These are phyloP conservation scores for Corythoichthys intestinalis DNA, from an alignment of 2,113 vertebrate species.

Conservation along the genomic window DNA sequence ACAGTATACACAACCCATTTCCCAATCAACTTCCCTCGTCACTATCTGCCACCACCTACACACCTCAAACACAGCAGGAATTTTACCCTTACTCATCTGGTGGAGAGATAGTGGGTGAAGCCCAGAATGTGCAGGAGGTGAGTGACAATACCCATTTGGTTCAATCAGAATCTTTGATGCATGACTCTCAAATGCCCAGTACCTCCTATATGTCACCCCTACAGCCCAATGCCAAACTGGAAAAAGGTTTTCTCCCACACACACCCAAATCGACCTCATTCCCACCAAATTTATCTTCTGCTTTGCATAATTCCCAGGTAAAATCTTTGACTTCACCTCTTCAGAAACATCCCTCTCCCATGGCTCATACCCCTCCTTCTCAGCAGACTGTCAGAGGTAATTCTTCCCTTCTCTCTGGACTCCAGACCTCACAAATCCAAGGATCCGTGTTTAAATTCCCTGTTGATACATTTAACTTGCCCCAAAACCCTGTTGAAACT, in stretches of 20 bases:
- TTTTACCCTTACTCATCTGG: conserved; percentile 30
- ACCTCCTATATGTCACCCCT: conserved; percentile 62
- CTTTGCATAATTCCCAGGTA: conserved; percentile 63
- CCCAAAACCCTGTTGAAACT: conserved; percentile 27
- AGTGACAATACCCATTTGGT: conserved; percentile 15
- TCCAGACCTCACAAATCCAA: conserved; percentile 54
- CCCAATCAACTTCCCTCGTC: conserved; percentile 28
- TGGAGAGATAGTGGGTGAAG: conserved; percentile 23
- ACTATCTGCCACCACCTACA: conserved; percentile 22
- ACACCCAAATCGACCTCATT: conserved; percentile 23
- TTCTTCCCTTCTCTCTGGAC: conserved; percentile 46
- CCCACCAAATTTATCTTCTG: conserved; percentile 61
- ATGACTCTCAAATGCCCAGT: conserved; percentile 58
- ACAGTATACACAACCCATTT: conserved; percentile 42
- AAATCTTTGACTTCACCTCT: conserved; percentile 60
- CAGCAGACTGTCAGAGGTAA: conserved; percentile 19
- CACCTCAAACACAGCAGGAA: conserved; percentile 33
- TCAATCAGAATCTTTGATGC: conserved; percentile 57
- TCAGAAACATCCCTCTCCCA: conserved; percentile 43
- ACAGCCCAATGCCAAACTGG: conserved; percentile 58
- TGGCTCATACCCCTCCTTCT: conserved; percentile 19
- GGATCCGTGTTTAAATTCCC: conserved; percentile 61
- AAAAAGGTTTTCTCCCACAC: conserved; percentile 51
- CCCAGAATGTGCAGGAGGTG: conserved; percentile 29
- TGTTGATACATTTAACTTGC: conserved; percentile 51